phyloP scores from a whole-genome alignment of 1,140 invertebrate species.

The Drosophila seguyi region DNA sequence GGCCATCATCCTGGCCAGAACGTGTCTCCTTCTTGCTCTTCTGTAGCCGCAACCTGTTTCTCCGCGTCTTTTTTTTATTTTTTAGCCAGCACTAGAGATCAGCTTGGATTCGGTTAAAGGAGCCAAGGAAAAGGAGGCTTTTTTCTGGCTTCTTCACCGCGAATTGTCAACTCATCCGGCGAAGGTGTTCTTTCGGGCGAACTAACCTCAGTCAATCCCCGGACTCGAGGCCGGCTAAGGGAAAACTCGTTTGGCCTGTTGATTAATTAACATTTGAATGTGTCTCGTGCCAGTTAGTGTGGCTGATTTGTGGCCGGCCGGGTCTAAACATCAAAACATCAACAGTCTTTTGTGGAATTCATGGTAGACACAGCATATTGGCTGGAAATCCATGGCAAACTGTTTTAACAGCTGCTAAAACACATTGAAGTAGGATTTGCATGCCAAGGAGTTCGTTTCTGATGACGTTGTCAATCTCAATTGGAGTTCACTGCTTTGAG shows the following conservation, averaged over 20 bases:
- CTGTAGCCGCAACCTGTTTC: constrained; percentile 43
- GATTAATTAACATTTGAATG: constrained; percentile 77
- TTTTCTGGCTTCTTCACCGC: constrained; percentile 36
- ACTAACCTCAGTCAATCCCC: constrained; percentile 73
- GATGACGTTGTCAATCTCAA: constrained; percentile 32
- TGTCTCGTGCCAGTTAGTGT: constrained; percentile 63
- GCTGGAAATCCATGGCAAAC: constrained; percentile 10
- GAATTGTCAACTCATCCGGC: constrained; percentile 48
- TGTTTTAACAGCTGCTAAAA: constrained; percentile 45
- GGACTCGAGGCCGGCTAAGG: constrained; percentile 45
- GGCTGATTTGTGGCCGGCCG: constrained; percentile 61
- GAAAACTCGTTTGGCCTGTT: constrained; percentile 36
- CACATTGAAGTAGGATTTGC: constrained; percentile 26
- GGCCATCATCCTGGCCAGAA: constrained; percentile 43
- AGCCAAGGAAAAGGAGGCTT: constrained; percentile 24
- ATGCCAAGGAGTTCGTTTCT: constrained; percentile 26
- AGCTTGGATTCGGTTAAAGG: constrained; percentile 20
- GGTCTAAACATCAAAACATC: constrained; percentile 41
- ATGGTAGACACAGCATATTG: constrained; percentile 27
- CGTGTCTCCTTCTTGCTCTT: constrained; percentile 15
- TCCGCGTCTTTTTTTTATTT: background rate
- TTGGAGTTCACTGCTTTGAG: constrained; percentile 4
- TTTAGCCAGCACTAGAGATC: constrained; percentile 12
- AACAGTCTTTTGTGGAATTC: constrained; percentile 49
- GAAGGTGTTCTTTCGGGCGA: constrained; percentile 9